Percentiles rank a stretch among this genome's conserved stretches.
Evolutionary conservation across 2,797 vertebrate genomes (phyloP).

Genomic region (Gymnoscopelus microlampas): DNA sequence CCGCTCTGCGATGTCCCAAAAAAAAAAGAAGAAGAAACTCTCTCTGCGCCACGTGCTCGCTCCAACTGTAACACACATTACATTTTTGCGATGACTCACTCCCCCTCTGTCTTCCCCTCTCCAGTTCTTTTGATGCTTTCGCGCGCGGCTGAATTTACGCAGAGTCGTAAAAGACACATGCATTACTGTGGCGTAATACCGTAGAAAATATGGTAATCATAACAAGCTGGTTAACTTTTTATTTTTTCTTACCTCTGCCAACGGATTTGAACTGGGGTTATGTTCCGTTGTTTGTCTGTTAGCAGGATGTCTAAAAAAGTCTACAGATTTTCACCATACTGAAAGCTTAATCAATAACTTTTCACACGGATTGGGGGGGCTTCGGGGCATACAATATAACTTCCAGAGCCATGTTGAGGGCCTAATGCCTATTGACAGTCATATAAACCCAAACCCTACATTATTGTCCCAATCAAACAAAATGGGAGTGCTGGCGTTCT

Average conservation of each 20-base stretch:
- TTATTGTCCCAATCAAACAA: no score
- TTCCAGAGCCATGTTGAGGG: no score
- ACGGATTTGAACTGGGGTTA: not conserved
- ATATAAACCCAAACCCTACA: no score
- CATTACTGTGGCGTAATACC: slow-evolving; percentile 25
- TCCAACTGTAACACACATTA: no score
- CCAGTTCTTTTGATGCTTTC: slow-evolving; percentile 53
- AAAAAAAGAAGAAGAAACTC: no score
- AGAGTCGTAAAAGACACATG: slow-evolving; percentile 38
- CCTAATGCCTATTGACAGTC: no score
- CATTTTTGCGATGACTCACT: slow-evolving; percentile 10
- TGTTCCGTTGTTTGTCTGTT: slow-evolving; percentile 12
- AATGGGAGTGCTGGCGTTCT: no score
- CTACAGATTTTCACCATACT: no score
- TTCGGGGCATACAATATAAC: no score
- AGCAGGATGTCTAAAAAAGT: not conserved
- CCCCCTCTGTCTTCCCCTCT: slow-evolving; percentile 6
- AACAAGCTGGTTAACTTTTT: slow-evolving; percentile 7
- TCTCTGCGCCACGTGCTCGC: no score
- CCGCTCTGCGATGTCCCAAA: not conserved
- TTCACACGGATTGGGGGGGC: no score
- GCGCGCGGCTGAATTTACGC: slow-evolving; percentile 49
- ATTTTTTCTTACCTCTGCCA: slow-evolving; percentile 21
- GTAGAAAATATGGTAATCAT: slow-evolving; percentile 47
- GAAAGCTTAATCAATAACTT: no score